phyloP scores from a whole-genome alignment of 2,888 invertebrate genomes.

The Cantharis flavilabris region DNA sequence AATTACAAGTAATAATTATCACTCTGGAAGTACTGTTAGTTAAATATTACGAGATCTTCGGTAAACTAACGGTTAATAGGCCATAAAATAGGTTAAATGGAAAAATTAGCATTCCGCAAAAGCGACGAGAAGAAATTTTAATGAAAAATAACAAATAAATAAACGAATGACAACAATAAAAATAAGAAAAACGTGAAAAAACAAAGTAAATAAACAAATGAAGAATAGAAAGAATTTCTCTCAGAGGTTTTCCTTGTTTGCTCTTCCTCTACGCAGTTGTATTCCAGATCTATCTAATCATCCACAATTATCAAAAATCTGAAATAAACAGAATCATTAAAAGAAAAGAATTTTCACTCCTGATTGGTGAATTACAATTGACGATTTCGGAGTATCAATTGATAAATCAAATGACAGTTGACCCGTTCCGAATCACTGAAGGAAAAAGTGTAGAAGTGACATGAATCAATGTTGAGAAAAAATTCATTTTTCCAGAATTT shows the following conservation, averaged over 20 bases:
- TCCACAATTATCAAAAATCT: not conserved
- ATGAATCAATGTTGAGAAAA: too few species aligned
- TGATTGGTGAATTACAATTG: too few species aligned
- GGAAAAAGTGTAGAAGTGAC: too few species aligned
- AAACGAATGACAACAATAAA: not conserved
- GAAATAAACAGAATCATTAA: not conserved
- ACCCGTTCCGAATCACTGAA: too few species aligned
- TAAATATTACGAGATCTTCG: not conserved
- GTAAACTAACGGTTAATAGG: not conserved
- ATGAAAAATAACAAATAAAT: not conserved
- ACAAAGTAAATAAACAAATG: not conserved
- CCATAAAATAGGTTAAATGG: not conserved
- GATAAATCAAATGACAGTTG: too few species aligned
- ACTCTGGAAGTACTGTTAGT: not conserved
- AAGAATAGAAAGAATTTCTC: not conserved
- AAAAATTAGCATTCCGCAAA: not conserved
- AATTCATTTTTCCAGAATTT: too few species aligned
- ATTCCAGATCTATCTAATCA: not conserved
- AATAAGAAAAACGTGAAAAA: not conserved
- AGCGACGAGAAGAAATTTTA: too few species aligned
- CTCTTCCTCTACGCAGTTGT: not conserved
- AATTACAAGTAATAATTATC: not conserved
- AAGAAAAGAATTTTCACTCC: too few species aligned
- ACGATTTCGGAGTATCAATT: too few species aligned
- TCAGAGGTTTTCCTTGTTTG: not conserved